phyloP scores from a whole-genome alignment of 2,888 invertebrate genomes.

The Melanostoma mellinum region DNA sequence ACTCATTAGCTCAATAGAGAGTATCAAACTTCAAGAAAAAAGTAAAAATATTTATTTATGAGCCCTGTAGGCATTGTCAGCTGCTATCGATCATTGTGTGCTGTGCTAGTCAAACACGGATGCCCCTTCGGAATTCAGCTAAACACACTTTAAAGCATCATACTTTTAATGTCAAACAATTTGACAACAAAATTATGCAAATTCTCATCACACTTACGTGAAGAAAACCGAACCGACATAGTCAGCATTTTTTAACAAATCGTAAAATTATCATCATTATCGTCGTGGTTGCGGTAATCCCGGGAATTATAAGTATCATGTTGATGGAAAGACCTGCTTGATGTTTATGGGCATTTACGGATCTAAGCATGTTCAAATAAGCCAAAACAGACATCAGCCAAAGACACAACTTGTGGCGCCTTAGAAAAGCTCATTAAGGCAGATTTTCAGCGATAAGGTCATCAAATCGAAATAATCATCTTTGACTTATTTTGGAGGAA shows the following conservation, averaged over 20 bases:
- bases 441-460: conserved; percentile 22
- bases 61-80: conserved; percentile 26
- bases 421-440: conserved; percentile 33
- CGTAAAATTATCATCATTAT: conserved; percentile 42
- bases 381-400: conserved; percentile 9
- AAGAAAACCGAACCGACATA: background rate
- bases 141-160: conserved; percentile 1
- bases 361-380: conserved; percentile 36
- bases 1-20: conserved; percentile 34
- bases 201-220: conserved; percentile 19
- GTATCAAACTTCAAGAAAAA: background rate
- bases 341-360: conserved; percentile 52
- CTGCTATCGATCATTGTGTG: conserved; percentile 42
- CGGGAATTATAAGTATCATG: conserved; percentile 42
- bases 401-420: conserved; percentile 24
- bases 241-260: conserved; percentile 35
- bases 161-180: conserved; percentile 20
- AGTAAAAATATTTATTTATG: conserved; percentile 3
- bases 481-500: conserved; percentile 49
- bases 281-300: conserved; percentile 46
- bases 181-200: conserved; percentile 57
- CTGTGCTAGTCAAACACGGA: conserved; percentile 41
- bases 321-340: conserved; percentile 36
- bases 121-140: conserved; percentile 32
- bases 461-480: conserved; percentile 22